phyloP scores from a whole-genome alignment of 2,888 invertebrate species.

The Atrina japonica region DNA sequence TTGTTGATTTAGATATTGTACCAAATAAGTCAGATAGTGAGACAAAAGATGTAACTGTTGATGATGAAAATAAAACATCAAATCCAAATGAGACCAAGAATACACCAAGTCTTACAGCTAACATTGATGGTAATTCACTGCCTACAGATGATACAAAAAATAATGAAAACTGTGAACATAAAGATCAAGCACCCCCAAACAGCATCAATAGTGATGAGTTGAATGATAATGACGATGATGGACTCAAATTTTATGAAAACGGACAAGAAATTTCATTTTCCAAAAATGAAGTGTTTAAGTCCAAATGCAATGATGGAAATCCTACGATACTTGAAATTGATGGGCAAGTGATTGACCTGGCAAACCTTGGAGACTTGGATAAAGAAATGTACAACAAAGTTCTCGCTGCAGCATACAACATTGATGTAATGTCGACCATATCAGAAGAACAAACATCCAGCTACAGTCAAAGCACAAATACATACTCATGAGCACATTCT shows the following conservation, averaged over 20 bases:
- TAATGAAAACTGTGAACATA: not conserved
- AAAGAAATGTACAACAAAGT: slow-evolving; percentile 37
- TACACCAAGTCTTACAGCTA: too few relatives aligned
- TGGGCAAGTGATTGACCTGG: slow-evolving; percentile 26
- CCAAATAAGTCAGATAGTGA: too few relatives aligned
- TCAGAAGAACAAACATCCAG: slow-evolving; percentile 35
- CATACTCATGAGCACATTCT: too few relatives aligned
- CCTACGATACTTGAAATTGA: slow-evolving; percentile 5
- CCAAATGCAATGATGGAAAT: not conserved
- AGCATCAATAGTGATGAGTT: not conserved
- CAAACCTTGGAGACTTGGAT: slow-evolving; percentile 32
- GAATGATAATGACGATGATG: not conserved
- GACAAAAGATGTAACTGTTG: too few relatives aligned
- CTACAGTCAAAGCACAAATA: slow-evolving; percentile 15
- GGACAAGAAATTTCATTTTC: not conserved
- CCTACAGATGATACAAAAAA: not conserved
- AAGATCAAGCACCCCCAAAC: not conserved
- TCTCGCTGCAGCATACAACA: slow-evolving; percentile 34
- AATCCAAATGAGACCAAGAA: too few relatives aligned
- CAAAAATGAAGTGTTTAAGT: not conserved
- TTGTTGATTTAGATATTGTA: too few relatives aligned
- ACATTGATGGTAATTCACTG: too few relatives aligned
- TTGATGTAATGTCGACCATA: slow-evolving; percentile 38
- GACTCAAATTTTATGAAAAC: slow-evolving; percentile 12
- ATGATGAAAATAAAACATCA: too few relatives aligned